Conservation (phyloP, 2,797 vertebrate species). For the Cercopithecus mitis region DNA sequence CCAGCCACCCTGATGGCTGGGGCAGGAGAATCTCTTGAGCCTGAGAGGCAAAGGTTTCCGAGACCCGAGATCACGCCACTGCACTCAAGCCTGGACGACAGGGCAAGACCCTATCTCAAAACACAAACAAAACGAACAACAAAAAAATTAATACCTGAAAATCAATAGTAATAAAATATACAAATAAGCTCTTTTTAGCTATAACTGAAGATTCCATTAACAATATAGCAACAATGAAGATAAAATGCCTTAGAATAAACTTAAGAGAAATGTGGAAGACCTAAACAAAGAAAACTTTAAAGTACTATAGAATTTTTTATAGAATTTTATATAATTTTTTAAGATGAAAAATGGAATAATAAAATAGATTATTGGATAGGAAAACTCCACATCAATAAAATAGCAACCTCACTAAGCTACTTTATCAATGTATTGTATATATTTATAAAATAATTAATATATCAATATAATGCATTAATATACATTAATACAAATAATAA, state of each 20-base stretch:
- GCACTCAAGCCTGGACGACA: not conserved
- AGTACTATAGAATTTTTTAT: not conserved
- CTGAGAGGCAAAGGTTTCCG: not conserved
- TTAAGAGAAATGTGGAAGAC: not conserved
- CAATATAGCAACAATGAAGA: not conserved
- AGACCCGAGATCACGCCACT: not conserved
- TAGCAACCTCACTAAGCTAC: not conserved
- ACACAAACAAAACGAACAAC: not conserved
- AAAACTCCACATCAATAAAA: constrained; percentile 2
- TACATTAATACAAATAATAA: constrained; percentile 20
- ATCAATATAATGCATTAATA: not conserved
- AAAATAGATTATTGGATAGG: not conserved
- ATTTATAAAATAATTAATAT: not conserved
- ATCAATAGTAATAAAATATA: not conserved
- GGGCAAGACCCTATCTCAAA: not conserved
- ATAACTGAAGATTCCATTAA: not conserved
- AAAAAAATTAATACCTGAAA: not conserved
- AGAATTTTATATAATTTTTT: no score
- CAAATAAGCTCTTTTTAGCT: not conserved
- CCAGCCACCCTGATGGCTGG: no score
- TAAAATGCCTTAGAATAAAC: not conserved
- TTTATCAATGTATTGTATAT: not conserved
- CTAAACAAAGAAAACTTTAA: not conserved
- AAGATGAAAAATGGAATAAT: not conserved
- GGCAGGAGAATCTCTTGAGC: no score